These are phyloP conservation scores for Adineta ricciae DNA, from an alignment of 2,888 invertebrate genomes.

Conservation along the genomic window DNA sequence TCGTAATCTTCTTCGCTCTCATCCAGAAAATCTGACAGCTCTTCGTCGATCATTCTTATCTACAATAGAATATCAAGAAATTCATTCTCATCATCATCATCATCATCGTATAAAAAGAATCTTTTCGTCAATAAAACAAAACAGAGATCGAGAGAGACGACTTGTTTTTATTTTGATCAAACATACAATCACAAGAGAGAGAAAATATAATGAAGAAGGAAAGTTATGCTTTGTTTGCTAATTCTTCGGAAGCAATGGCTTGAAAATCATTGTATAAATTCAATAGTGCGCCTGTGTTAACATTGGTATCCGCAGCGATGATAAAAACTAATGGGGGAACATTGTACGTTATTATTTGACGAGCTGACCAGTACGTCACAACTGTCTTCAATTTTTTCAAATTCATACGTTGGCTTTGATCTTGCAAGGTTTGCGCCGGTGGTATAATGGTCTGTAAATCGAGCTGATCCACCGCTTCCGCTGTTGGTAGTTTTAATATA, in stretches of 20 bases:
- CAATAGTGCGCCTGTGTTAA: background rate
- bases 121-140: background rate
- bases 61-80: background rate
- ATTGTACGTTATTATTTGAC: constrained; percentile 9
- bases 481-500: constrained; percentile 6
- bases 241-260: background rate
- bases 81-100: background rate
- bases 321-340: background rate
- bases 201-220: background rate
- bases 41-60: background rate
- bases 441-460: background rate
- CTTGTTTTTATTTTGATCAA: background rate
- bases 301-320: constrained; percentile 12
- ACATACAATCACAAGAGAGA: background rate
- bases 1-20: background rate
- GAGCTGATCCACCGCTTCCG: background rate
- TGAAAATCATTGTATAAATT: constrained; percentile 14
- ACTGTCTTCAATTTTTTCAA: constrained; percentile 3
- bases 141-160: background rate
- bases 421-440: background rate
- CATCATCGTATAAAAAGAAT: background rate
- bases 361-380: background rate
- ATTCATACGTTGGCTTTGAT: constrained; percentile 16
- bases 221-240: background rate
- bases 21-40: background rate